These are phyloP conservation scores for Chelidonichthys spinosus DNA, from an alignment of 2,797 vertebrate species.

Conservation along the genomic window DNA sequence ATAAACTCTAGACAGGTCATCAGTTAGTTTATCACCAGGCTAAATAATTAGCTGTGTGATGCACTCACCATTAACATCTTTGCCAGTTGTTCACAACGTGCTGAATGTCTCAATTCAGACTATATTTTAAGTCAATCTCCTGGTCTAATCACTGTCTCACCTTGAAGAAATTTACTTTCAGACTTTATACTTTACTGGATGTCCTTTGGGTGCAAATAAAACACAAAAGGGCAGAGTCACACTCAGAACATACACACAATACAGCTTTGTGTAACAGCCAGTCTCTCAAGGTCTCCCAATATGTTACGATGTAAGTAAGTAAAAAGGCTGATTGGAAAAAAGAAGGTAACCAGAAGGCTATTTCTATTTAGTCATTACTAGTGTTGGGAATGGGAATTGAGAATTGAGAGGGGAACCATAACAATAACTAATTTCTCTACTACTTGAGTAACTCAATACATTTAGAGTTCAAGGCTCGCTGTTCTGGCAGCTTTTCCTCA, in stretches of 20 bases:
- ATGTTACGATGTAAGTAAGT: neutral
- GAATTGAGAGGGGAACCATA: neutral
- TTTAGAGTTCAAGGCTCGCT: slow-evolving; percentile 39
- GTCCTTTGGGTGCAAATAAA: neutral
- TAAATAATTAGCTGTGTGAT: slow-evolving; percentile 4
- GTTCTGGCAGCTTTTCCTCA: slow-evolving; percentile 22
- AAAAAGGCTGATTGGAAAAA: neutral
- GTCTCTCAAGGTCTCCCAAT: neutral
- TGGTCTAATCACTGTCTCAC: slow-evolving; percentile 1
- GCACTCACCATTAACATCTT: neutral
- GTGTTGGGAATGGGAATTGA: too few relatives aligned
- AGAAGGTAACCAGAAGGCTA: neutral
- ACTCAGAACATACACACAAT: neutral
- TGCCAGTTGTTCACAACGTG: slow-evolving; percentile 3
- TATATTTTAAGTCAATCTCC: neutral
- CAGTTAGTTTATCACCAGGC: neutral
- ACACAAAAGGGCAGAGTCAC: neutral
- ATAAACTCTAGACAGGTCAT: neutral
- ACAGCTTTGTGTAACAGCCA: too few relatives aligned
- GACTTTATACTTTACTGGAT: neutral
- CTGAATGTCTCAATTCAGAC: slow-evolving; percentile 6
- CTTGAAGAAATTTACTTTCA: neutral
- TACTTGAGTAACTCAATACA: slow-evolving; percentile 24
- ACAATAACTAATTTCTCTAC: slow-evolving; percentile 21
- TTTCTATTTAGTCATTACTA: neutral